Base-by-base conservation (phyloP, 1,140 invertebrate species). In the Microplitis demolitor region DNA sequence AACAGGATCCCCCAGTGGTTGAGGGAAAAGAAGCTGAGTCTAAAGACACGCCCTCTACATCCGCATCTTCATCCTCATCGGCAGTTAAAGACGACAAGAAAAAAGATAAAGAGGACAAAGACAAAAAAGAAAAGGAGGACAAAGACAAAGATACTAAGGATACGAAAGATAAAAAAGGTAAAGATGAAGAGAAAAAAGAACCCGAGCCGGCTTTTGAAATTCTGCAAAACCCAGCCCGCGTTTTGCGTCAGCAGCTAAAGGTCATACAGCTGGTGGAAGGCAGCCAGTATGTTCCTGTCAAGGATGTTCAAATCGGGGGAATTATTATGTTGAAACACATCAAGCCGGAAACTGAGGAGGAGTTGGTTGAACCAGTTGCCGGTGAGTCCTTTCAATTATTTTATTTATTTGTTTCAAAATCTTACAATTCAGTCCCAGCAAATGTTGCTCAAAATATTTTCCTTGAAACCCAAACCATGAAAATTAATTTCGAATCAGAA, bases 191-290 rank as follows among this genome's bases (percentile, higher is more conserved):
- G 89, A 88, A 94, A 81, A 95, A 96, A 79, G 94, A 96, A 79
- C 91, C 94, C 8, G 95, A 97, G 83, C 93, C 97, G 0, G 92
- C 87, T 71, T 98, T 96, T 88, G 97, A 99, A 87, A 93, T 98
- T 71, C 86, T 99, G 3, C 91, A 91, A 66, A 99, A 99, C 89
- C 98, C 98, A 0, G 96, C 97, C 1, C 91, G 98, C 62, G 92
- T 97, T 3, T 92, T 99, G 88, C 93, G 96, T 67, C 95, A 97
- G 80, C 98, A 99, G 85, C 84, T 98, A 14, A 97, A 97, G 83
- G 93, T 95, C 4, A 88, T 99, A 13, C 90, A 92, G 58, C 88
- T 98, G 68, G 90, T 92, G 8, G 97, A 98, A 51, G 92, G 91
- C 5, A 91, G 91, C 56, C 90, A 92, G 14, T 99, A 97, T 81